Base-by-base conservation (phyloP, 2,113 vertebrate genomes). In the Proterorhinus semilunaris region DNA sequence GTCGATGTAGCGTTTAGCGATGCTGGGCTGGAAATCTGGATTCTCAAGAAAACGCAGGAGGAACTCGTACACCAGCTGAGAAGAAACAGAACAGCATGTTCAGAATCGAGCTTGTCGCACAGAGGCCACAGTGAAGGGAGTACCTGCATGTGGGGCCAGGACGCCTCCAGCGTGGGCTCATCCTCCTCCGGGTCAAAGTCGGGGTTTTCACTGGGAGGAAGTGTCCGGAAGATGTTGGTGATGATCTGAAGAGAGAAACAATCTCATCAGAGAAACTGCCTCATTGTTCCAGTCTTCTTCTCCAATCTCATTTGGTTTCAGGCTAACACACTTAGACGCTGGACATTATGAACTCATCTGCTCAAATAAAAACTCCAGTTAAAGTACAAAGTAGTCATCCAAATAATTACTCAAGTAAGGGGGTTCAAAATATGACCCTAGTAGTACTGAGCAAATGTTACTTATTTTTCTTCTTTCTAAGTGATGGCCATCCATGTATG, bases 131-230 rank as follows among this genome's bases (percentile, higher is more conserved):
- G 50, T 42, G 5, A 8, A 7, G 58, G 44, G 10, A 50, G 70
- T 76, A 99, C 98, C 91, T 99, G 98, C 89, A 99, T 95, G 88
- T 99, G 98, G 66, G 98, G 98, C 98, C 98, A 99, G 0, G 98
- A 95, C 45, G 94, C 96, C 90, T 99, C 98, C 4, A 99, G 93
- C 4, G 96, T 98, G 66, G 98, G 98, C 55, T 99, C 98, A 70
- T 99, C 98, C 86, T 99, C 98, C 84, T 99, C 98, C 66, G 98
- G 98, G 88, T 99, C 98, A 89, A 99, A 99, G 84, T 99, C 96
- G 0, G 97, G 96, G 85, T 99, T 99, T 59, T 99, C 98, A 67
- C 96, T 99, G 51, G 98, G 97, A 71, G 98, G 95, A 90, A 99
- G 96, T 42, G 95, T 96, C 85, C 96, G 92, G 89, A 98, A 99